Percentiles rank a stretch among this genome's conserved stretches.
Conservation (phyloP, 2,113 vertebrate species). For the Trichomycterus rosablanca region DNA sequence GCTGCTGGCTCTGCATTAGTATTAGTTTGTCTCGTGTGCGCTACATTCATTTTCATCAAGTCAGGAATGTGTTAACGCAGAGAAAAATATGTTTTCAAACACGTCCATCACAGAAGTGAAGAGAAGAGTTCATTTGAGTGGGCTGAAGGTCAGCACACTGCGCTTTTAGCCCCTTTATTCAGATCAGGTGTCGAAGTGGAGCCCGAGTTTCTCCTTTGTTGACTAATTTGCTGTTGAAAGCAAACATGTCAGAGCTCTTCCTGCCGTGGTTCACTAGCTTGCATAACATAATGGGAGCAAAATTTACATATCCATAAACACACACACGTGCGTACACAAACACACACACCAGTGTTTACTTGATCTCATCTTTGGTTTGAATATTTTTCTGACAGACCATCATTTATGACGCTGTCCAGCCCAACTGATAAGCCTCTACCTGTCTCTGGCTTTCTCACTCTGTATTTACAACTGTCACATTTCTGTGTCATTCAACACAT, state of each 20-base stretch:
- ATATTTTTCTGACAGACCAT: constrained; percentile 46
- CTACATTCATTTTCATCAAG: constrained; percentile 21
- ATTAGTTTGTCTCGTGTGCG: constrained; percentile 20
- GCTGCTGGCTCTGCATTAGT: too few relatives aligned
- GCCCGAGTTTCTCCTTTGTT: constrained; percentile 47
- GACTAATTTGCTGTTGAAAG: constrained; percentile 59
- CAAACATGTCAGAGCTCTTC: constrained; percentile 56
- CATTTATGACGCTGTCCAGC: constrained; percentile 39
- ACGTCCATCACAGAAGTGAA: constrained; percentile 24
- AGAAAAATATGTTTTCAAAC: constrained; percentile 26
- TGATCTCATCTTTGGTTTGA: constrained; percentile 43
- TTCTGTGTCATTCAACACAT: constrained; percentile 30
- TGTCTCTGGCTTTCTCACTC: constrained; percentile 19
- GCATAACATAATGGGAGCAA: constrained; percentile 52
- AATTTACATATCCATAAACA: constrained; percentile 53
- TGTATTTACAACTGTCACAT: constrained; percentile 26
- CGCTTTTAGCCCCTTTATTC: constrained; percentile 37
- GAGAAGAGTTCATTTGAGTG: constrained; percentile 30
- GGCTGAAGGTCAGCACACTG: constrained; percentile 28
- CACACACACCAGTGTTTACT: constrained; percentile 21
- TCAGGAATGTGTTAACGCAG: background rate
- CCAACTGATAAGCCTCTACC: constrained; percentile 36
- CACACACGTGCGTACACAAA: constrained; percentile 27
- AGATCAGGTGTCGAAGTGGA: constrained; percentile 38
- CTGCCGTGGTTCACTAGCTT: constrained; percentile 54